phyloP scores from a whole-genome alignment of 2,797 vertebrate genomes.

The Choloepus didactylus region DNA sequence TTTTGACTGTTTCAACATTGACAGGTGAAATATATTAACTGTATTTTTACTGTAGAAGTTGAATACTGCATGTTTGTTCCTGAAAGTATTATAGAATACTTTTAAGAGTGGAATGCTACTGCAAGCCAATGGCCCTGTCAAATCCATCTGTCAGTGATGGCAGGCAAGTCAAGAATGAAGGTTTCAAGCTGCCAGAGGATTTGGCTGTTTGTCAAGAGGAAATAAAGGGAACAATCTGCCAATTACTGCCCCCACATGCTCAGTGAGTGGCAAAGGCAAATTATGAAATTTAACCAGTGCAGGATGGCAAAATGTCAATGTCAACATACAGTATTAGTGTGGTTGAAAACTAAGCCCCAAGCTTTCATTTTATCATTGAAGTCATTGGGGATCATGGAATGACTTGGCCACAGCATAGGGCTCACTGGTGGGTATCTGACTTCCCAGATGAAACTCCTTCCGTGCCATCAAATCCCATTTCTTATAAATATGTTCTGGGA shows the following conservation, averaged over 20 bases:
- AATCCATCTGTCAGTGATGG: slow-evolving; percentile 26
- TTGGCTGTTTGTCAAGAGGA: slow-evolving; percentile 48
- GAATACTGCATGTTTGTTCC: not conserved
- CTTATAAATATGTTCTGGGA: not conserved
- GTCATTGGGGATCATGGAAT: not conserved
- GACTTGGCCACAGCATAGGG: too few relatives aligned
- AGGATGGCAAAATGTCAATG: not conserved
- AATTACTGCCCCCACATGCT: slow-evolving; percentile 49
- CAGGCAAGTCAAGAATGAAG: slow-evolving; percentile 47
- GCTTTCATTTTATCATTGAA: slow-evolving; percentile 11
- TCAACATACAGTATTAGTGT: not conserved
- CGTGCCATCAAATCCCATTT: not conserved
- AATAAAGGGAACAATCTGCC: slow-evolving; percentile 31
- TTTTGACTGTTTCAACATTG: not conserved
- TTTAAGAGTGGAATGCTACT: slow-evolving; percentile 22
- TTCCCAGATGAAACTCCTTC: not conserved
- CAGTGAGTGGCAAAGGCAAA: slow-evolving; percentile 39
- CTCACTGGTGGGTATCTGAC: not conserved
- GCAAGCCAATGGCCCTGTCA: slow-evolving; percentile 5
- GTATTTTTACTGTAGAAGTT: not conserved
- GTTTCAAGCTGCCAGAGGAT: slow-evolving; percentile 2
- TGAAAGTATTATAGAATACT: not conserved
- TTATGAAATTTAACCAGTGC: not conserved
- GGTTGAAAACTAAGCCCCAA: not conserved
- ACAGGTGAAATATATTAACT: not conserved